These are phyloP conservation scores for Anarrhichthys ocellatus DNA, from an alignment of 2,113 vertebrate genomes.

Conservation along the genomic window DNA sequence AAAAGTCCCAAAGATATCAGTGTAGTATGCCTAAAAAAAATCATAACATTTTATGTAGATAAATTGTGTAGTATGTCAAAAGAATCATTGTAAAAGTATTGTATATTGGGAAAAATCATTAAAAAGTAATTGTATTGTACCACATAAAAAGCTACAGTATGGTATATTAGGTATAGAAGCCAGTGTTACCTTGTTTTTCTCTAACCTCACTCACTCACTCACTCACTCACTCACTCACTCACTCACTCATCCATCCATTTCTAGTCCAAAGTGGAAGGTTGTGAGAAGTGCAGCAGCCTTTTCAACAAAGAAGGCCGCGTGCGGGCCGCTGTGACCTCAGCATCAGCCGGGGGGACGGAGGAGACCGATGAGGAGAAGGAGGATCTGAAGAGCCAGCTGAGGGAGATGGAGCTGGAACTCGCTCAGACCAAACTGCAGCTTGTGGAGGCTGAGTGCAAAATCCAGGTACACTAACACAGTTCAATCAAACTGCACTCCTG, in stretches of 20 bases:
- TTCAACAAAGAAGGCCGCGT: conserved; percentile 82
- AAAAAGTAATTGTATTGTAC: no score
- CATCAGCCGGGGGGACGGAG: conserved; percentile 85
- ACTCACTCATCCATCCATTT: background rate
- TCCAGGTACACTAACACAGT: conserved; percentile 86
- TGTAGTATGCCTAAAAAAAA: no score
- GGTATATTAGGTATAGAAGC: no score
- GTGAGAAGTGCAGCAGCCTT: conserved; percentile 78
- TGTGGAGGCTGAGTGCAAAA: conserved; percentile 98
- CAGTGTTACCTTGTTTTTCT: background rate
- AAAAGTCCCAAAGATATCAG: no score
- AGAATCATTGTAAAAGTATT: no score
- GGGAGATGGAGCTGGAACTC: conserved; percentile 98
- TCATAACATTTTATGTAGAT: no score
- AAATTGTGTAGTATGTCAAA: no score
- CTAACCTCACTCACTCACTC: background rate
- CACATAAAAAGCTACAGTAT: no score
- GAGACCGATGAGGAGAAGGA: conserved; percentile 96
- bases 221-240: background rate
- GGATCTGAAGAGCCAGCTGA: conserved; percentile 92
- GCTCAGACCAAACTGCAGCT: conserved; percentile 98
- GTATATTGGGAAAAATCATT: no score
- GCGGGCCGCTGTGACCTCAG: conserved; percentile 68
- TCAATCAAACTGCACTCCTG: background rate
- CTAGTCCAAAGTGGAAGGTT: conserved; percentile 76